These are phyloP conservation scores for Hystrix brachyura DNA, from an alignment of 2,113 vertebrate species.

Conservation along the genomic window DNA sequence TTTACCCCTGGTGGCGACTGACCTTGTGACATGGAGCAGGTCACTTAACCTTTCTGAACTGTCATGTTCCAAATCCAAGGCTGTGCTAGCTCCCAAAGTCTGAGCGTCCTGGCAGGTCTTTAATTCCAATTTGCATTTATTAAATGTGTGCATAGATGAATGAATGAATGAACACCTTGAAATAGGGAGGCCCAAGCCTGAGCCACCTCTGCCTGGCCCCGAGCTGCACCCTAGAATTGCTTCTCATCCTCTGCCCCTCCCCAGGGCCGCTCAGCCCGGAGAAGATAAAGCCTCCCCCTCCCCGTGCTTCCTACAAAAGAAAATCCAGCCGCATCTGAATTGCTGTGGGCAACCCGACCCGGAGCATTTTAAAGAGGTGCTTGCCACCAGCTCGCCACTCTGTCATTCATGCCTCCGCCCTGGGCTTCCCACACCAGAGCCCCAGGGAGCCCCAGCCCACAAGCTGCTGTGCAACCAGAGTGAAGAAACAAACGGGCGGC, in stretches of 20 bases:
- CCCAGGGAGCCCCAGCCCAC: neutral
- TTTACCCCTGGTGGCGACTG: neutral
- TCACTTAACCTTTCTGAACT: constrained; percentile 15
- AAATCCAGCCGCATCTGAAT: constrained; percentile 28
- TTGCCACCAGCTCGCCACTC: neutral
- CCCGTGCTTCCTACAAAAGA: neutral
- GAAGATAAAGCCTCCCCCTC: neutral
- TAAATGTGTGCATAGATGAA: neutral
- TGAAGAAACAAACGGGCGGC: constrained; percentile 24
- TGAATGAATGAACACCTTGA: neutral
- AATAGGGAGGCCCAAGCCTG: neutral
- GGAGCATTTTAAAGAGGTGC: neutral
- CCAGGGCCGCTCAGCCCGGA: neutral
- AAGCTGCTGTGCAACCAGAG: neutral
- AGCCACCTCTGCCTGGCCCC: neutral
- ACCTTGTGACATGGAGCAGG: neutral
- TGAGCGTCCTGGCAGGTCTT: neutral
- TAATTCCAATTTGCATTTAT: neutral
- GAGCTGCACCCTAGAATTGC: neutral
- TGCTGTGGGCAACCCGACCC: neutral
- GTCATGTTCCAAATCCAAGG: neutral
- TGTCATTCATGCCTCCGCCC: neutral
- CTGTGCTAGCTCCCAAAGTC: constrained; percentile 1
- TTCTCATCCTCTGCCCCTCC: neutral
- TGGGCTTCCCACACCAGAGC: neutral